These are phyloP conservation scores for Fulica atra DNA, from an alignment of 2,113 vertebrate species.

Conservation along the genomic window DNA sequence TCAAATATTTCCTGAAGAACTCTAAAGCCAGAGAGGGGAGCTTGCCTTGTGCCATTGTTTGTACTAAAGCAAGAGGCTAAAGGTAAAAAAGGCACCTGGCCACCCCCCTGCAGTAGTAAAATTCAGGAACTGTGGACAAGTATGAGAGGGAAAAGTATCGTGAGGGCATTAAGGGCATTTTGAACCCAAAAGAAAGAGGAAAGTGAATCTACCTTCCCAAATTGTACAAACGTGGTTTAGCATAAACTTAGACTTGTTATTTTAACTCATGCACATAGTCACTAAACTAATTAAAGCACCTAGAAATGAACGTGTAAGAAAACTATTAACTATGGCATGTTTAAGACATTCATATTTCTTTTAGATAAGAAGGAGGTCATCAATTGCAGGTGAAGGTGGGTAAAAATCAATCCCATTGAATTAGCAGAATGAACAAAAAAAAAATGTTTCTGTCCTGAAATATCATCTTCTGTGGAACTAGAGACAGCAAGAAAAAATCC, in stretches of 20 bases:
- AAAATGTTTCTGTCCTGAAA: rapidly evolving
- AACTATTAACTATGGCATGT: background rate
- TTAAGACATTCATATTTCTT: background rate
- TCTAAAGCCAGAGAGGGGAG: background rate
- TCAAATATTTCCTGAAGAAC: background rate
- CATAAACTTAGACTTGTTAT: background rate
- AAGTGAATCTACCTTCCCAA: background rate
- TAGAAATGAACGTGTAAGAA: background rate
- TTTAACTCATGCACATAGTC: background rate
- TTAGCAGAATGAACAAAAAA: background rate
- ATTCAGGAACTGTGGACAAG: background rate
- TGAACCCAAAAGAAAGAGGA: background rate
- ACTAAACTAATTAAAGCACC: background rate
- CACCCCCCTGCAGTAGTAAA: background rate
- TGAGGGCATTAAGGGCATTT: background rate
- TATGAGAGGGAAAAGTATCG: background rate
- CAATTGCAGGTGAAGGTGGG: background rate
- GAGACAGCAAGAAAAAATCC: background rate
- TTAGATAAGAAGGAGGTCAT: background rate
- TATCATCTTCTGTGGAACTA: background rate
- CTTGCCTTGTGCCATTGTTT: background rate
- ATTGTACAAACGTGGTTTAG: background rate
- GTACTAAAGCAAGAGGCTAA: background rate
- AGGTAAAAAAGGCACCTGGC: background rate
- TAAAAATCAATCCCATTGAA: background rate